phyloP scores from a whole-genome alignment of 2,113 vertebrate genomes.

The Nanger granti region DNA sequence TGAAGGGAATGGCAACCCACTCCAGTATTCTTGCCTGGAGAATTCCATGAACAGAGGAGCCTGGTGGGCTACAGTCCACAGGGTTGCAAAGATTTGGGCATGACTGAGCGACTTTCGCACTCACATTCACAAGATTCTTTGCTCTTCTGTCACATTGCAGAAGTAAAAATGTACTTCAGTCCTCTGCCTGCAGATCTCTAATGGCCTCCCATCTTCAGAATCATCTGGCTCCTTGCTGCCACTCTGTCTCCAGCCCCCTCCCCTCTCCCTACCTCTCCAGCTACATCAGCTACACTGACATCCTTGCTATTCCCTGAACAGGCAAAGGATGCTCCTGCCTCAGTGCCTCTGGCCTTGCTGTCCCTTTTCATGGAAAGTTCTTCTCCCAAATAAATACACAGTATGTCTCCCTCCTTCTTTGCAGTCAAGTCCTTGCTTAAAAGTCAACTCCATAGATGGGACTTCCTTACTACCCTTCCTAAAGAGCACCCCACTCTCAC shows the following conservation, averaged over 20 bases:
- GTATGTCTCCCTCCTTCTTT: neutral
- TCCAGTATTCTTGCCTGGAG: neutral
- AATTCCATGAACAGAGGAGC: neutral
- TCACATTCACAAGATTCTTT: neutral
- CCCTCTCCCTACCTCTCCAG: neutral
- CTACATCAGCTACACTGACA: neutral
- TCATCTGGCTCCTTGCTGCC: neutral
- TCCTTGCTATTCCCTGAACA: neutral
- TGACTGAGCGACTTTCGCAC: neutral
- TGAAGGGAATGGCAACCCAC: neutral
- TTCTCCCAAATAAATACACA: neutral
- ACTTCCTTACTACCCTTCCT: neutral
- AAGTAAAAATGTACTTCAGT: neutral
- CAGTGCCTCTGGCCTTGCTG: constrained; percentile 3
- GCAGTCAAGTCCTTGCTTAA: neutral
- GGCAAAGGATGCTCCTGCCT: neutral
- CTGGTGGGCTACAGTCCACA: neutral
- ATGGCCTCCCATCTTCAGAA: neutral
- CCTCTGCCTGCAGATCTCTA: neutral
- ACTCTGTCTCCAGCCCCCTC: neutral
- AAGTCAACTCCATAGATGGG: neutral
- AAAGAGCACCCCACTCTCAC: neutral
- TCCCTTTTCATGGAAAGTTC: neutral
- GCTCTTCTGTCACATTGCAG: neutral
- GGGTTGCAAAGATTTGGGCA: neutral